Evolutionary conservation across 1,140 invertebrate species (phyloP).

Genomic region (Pseudomyrmex sp.): DNA sequence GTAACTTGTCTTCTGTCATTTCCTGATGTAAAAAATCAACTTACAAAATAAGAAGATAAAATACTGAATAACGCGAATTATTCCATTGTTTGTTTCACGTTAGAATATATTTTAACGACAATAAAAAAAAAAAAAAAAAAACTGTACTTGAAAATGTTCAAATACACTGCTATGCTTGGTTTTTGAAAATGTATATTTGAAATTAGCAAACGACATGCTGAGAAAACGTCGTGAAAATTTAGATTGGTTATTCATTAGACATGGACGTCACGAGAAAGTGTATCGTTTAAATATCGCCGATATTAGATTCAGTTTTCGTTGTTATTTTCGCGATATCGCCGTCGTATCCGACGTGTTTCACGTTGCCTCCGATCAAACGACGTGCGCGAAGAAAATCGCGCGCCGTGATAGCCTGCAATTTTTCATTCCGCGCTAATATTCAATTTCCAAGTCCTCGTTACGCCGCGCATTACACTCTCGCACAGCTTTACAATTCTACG

Average conservation of each 20-base stretch:
- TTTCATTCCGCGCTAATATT: constrained; percentile 47
- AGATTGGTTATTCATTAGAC: neutral
- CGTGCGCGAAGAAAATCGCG: neutral
- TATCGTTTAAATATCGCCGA: neutral
- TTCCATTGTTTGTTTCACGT: too few relatives aligned
- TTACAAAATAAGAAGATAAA: too few relatives aligned
- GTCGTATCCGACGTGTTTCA: neutral
- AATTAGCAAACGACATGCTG: neutral
- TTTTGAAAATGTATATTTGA: neutral
- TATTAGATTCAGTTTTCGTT: neutral
- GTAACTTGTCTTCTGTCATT: too few relatives aligned
- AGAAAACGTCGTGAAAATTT: neutral
- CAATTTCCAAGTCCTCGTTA: constrained; percentile 36
- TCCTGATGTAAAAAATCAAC: too few relatives aligned
- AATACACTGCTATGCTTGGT: too few relatives aligned
- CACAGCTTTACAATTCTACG: constrained; percentile 14
- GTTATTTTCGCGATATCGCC: neutral
- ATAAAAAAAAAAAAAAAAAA: too few relatives aligned
- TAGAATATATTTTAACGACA: too few relatives aligned
- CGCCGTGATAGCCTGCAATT: constrained; percentile 19
- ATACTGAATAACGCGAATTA: too few relatives aligned
- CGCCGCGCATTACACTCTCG: constrained; percentile 26
- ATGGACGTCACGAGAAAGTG: neutral
- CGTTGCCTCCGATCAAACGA: constrained; percentile 10
- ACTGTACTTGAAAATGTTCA: too few relatives aligned